Percentiles rank a stretch among this genome's conserved stretches.
Evolutionary conservation across 1,140 invertebrate species (phyloP).

Genomic region (Lordiphosa stackelbergi): DNA sequence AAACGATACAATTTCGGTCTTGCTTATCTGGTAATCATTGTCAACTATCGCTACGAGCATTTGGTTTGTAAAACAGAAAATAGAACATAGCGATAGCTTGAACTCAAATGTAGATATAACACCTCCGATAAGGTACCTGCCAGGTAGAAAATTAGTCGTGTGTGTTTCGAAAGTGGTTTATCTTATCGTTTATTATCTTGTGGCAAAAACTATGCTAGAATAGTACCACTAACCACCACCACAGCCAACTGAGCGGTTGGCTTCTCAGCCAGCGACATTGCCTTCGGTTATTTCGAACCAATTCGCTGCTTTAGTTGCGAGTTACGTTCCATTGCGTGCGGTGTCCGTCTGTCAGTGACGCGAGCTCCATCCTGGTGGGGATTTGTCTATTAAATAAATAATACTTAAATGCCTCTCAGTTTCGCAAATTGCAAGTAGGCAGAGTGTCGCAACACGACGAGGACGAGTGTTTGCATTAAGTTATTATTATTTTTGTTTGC

Average conservation of each 20-base stretch:
- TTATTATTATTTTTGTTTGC: too few species aligned
- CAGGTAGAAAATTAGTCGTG: too few species aligned
- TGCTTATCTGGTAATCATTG: slow-evolving; percentile 1
- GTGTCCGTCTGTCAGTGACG: slow-evolving; percentile 16
- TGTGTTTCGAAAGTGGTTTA: too few species aligned
- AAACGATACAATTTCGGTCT: not conserved
- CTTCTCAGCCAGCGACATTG: slow-evolving; percentile 9
- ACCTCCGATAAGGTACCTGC: not conserved
- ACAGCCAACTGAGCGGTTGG: not conserved
- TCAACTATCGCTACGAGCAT: slow-evolving; percentile 1
- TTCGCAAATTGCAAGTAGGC: not conserved
- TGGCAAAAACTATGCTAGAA: too few species aligned
- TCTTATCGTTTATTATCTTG: too few species aligned
- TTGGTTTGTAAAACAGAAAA: slow-evolving; percentile 7
- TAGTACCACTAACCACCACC: not conserved
- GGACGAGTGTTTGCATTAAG: too few species aligned
- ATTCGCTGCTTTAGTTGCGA: slow-evolving; percentile 46
- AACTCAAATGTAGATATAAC: slow-evolving; percentile 11
- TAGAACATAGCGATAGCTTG: slow-evolving; percentile 3
- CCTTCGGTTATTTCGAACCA: slow-evolving; percentile 19
- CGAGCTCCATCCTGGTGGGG: slow-evolving; percentile 8
- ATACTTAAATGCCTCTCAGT: slow-evolving; percentile 4
- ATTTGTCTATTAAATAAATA: slow-evolving; percentile 7
- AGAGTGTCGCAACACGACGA: too few species aligned
- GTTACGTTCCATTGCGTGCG: slow-evolving; percentile 61